Evolutionary conservation across 2,113 vertebrate genomes (phyloP), one percentile per base, ranked within the genome.

Genomic region (Pollimyrus isidori): DNA sequence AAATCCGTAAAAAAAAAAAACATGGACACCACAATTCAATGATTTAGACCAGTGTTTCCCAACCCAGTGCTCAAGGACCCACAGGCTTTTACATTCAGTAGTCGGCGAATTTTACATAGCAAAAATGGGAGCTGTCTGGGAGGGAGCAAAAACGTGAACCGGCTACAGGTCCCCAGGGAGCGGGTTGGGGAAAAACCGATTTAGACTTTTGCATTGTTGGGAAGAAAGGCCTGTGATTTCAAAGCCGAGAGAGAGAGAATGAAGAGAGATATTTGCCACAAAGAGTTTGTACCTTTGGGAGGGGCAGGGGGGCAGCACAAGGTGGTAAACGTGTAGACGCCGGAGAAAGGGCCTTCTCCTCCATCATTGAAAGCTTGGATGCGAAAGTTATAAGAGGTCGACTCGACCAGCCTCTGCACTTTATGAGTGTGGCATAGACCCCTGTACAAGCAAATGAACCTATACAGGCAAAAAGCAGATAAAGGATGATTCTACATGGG

Each of bases 401-500:
- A 98, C 95, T 99, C 98, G 95, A 95, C 98, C 93, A 99, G 97
- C 93, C 98, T 97, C 95, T 99, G 98, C 92, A 99, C 98, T 97
- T 99, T 99, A 94, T 99, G 98, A 90, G 98, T 99, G 95, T 99
- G 98, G 96, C 98, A 98, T n/a, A 98, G 97, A 93, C 98, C 98
- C 97, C 97, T 97, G 93, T 98, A 99, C 92, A 99, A 95, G 93
- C 97, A 97, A 89, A 97, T 90, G 95, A 99, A 98, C 95, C 98
- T 99, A 95, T 23, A 95, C 93, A 30, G 11, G 91, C 56, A 65
- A 73, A 85, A 58, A 48, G 19, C 17, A 52, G 91, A 39, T 7
- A 26, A 53, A 39, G 90, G 19, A 80, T 26, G 92, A 30, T 62
- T 10, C 86, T 15, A 49, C 23, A n/a, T 9, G 23, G 23, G 9